A percentile compares a stretch with the other conserved stretches of the same genome.
Conservation (phyloP, 2,113 vertebrate genomes). For the Periophthalmodon schlosseri region DNA sequence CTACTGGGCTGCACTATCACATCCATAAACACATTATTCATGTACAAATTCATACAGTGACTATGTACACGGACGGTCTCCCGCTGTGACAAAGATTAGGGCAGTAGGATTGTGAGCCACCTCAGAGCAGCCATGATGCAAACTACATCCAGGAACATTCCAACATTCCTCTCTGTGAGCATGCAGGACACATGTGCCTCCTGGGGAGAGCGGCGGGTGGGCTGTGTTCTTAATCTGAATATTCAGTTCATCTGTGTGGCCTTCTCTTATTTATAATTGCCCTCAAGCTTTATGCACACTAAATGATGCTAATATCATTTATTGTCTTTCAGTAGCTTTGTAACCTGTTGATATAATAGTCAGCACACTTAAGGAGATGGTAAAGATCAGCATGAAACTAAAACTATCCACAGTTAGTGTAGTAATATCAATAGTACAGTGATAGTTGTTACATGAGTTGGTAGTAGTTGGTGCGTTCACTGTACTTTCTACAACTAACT, state of each 20-base stretch:
- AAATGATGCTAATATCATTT: slow-evolving; percentile 2
- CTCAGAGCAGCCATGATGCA: slow-evolving; percentile 50
- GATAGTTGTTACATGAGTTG: not conserved
- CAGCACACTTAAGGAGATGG: not conserved
- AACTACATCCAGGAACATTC: slow-evolving; percentile 64
- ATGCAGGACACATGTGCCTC: slow-evolving; percentile 42
- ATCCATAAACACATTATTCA: slow-evolving; percentile 53
- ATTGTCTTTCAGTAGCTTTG: not conserved
- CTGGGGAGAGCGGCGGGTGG: slow-evolving; percentile 3
- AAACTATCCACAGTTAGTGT: not conserved
- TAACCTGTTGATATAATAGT: not conserved
- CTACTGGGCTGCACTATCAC: slow-evolving; percentile 54
- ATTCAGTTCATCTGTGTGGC: slow-evolving; percentile 4
- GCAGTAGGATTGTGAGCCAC: slow-evolving; percentile 51
- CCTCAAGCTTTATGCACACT: not conserved
- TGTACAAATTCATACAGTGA: slow-evolving; percentile 23
- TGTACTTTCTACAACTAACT: not conserved
- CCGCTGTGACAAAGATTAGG: slow-evolving; percentile 48
- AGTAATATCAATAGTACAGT: not conserved
- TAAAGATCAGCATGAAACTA: not conserved
- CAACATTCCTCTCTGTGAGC: slow-evolving; percentile 56
- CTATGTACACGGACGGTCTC: slow-evolving; percentile 32
- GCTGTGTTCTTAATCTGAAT: slow-evolving; percentile 11
- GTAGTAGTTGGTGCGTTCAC: not conserved
- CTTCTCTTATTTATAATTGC: not conserved